Conservation (phyloP, 1,140 invertebrate species). For the Papilio aristodemus region DNA sequence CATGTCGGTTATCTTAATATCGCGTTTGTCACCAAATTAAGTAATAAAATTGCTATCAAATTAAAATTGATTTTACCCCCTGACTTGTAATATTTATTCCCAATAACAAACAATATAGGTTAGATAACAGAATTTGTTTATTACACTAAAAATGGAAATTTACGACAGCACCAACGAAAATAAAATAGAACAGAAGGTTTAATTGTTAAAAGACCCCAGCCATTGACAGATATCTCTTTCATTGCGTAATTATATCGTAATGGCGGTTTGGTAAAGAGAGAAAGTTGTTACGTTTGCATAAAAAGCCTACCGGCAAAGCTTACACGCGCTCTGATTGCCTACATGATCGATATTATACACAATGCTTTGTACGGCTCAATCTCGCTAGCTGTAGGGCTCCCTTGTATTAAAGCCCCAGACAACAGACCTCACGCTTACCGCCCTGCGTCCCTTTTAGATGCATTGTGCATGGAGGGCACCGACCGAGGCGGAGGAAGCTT, state of each 20-base stretch:
- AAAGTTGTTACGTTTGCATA: slow-evolving; percentile 30
- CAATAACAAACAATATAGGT: too few species aligned
- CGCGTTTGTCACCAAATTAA: too few species aligned
- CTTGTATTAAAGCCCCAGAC: slow-evolving; percentile 63
- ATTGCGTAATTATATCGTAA: slow-evolving; percentile 24
- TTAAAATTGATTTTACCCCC: too few species aligned
- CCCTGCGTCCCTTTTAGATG: slow-evolving; percentile 68
- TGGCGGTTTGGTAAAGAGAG: slow-evolving; percentile 21
- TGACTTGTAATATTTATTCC: too few species aligned
- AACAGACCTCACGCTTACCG: slow-evolving; percentile 61
- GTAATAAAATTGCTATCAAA: too few species aligned
- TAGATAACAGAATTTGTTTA: not conserved
- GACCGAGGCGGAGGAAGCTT: slow-evolving; percentile 66
- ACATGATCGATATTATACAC: slow-evolving; percentile 26
- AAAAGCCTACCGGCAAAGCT: slow-evolving; percentile 28
- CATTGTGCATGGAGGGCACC: slow-evolving; percentile 69
- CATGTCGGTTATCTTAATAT: too few species aligned
- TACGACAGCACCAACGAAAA: not conserved
- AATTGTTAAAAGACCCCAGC: not conserved
- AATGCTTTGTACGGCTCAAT: slow-evolving; percentile 33
- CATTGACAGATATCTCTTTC: slow-evolving; percentile 3
- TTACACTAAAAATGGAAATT: not conserved
- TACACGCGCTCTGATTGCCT: slow-evolving; percentile 26
- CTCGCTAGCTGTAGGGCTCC: slow-evolving; percentile 42
- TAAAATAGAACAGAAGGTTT: not conserved